Evolutionary conservation across 2,797 vertebrate genomes (phyloP).

Genomic region (Sebastes melanostomus): DNA sequence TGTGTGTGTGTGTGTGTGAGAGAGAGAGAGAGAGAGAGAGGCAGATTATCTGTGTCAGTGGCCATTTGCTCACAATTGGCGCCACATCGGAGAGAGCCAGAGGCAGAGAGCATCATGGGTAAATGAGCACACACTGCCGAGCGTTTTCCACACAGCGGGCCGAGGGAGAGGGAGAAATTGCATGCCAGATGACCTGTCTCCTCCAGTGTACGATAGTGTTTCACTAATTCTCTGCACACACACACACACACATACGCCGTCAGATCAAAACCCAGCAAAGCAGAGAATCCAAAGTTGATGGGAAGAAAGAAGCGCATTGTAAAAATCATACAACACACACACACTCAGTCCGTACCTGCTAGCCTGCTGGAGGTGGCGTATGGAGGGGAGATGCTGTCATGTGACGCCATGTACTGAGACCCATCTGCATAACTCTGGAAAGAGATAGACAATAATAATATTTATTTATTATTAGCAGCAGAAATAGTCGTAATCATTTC

Average conservation of each 20-base stretch:
- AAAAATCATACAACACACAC: neutral
- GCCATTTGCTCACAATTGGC: constrained; percentile 82
- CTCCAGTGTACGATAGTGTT: constrained; percentile 44
- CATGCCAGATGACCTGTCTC: constrained; percentile 64
- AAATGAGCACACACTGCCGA: constrained; percentile 66
- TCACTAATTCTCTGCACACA: constrained; percentile 23
- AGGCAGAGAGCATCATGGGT: constrained; percentile 77
- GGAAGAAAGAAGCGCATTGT: neutral
- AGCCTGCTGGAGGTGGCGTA: constrained; percentile 94
- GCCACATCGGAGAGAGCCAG: constrained; percentile 71
- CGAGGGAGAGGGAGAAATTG: constrained; percentile 36
- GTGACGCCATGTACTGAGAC: constrained; percentile 91
- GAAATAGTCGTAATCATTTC: neutral
- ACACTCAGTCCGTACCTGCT: constrained; percentile 81
- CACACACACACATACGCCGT: neutral
- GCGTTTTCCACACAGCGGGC: constrained; percentile 46
- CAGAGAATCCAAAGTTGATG: neutral
- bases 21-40: constrained; percentile 14
- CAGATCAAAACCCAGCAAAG: constrained; percentile 11
- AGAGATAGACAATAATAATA: neutral
- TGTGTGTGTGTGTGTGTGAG: constrained; percentile 11
- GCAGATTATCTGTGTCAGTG: constrained; percentile 83
- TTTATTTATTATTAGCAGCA: neutral
- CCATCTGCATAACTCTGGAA: constrained; percentile 91
- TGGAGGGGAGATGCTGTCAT: constrained; percentile 94